Base-by-base conservation (phyloP, 2,888 invertebrate genomes). In the Gastrophysa polygoni region DNA sequence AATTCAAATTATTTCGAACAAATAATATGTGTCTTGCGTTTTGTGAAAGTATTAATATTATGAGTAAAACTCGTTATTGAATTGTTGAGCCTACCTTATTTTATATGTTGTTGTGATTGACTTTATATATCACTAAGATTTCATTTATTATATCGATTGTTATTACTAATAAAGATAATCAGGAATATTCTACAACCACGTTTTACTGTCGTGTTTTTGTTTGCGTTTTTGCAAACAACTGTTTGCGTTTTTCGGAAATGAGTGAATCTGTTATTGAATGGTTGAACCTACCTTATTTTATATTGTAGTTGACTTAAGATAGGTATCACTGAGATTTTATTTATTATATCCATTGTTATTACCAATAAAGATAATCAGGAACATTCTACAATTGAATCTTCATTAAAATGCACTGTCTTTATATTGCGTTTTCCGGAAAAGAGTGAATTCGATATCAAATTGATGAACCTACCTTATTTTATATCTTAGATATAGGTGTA, bases 361-460 rank as follows among this genome's bases (percentile, higher is more conserved):
- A n/a, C 50, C 18, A 51, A 51, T 51, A 34, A 51, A 34, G 20
- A 32, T 11, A 32, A 24, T 24, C 24, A 24, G 7, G 24, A 24
- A 24, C 7, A 24, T 24, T 24, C 3, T 7, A 24, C 24, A 24
- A 24, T n/a, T n/a, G n/a, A n/a, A n/a, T n/a, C 4, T 24, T 24
- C 4, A 24, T 24, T 24, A 24, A 5, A 3, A 7, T 5, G 3
- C 7, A 5, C 4, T 5, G 24, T 24, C 3, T 24, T 5, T 24
- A 3, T 24, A 24, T 5, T 24, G 11, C 16, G 49, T 4, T 4
- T 48, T 3, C 5, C 16, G 21, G 50, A 49, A 21, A 16, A 5
- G 50, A 34, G 47, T 38, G 59, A 61, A 59, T n/a, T n/a, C n/a
- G 1, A 38, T 18, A 17, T 38, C n/a, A 7, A 38, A 52, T 48